Evolutionary conservation across 2,113 vertebrate genomes (phyloP), one percentile per base, ranked within the genome.

Genomic region (Ornithorhynchus anatinus): DNA sequence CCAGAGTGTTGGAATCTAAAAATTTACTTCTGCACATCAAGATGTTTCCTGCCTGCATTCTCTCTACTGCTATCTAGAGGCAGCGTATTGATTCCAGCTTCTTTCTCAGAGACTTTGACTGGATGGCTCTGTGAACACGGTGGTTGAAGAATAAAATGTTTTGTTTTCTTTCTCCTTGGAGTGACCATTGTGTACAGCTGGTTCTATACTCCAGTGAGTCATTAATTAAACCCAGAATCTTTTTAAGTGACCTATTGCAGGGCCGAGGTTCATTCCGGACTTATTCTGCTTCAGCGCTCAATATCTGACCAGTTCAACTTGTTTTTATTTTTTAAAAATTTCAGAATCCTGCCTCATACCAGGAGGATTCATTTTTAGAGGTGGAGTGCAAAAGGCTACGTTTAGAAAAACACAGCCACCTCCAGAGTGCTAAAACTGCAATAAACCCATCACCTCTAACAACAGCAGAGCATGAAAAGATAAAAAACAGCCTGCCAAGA

Each of bases 391-490:
- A 92, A 91, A 91, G 89, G 80, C 81, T 88, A 29, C 3, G 88
- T 91, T 91, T 89, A 92, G 89, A 92, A 91, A 93, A 92, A 91
- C 86, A 93, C 83, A 90, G 86, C 89, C 89, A 93, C 93, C 94
- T 95, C 92, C 89, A 94, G 94, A 96, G 95, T 96, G 96, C 93
- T 96, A 97, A 97, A 97, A 95, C 95, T 96, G 94, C 95, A 95
- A 96, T 96, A 96, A 97, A 97, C 94, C 95, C 94, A 97, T 98
- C 96, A 97, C 94, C 95, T 97, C 94, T 94, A 95, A 96, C 96
- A 96, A 97, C 95, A 92, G 94, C 68, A 56, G 89, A 92, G 94
- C 92, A 92, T 94, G 94, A 96, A 96, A 96, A 95, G 96, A 97
- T 94, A 92, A 92, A 95, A 94, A 94, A 88, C 86, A 91, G 91